Evolutionary conservation across 2,797 vertebrate genomes (phyloP).

Genomic region (Xenentodon cancila): DNA sequence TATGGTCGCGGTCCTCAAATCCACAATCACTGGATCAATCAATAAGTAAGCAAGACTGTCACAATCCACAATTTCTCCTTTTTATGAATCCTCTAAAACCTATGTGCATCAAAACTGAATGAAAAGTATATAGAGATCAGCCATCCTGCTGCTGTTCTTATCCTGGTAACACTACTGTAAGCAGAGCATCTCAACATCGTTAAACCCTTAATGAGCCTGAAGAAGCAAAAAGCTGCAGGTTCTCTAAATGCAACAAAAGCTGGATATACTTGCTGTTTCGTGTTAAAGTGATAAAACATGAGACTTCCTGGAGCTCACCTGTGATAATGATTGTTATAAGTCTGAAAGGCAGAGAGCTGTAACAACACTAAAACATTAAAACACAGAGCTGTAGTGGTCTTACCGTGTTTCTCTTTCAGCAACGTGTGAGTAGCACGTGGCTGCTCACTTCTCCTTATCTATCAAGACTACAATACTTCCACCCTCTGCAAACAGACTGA

Average conservation of each 20-base stretch:
- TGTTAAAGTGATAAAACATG: neutral
- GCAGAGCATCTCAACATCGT: neutral
- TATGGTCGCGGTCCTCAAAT: no score
- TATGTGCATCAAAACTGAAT: neutral
- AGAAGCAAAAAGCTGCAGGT: neutral
- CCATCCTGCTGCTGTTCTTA: neutral
- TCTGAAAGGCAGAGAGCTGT: neutral
- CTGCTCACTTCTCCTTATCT: slow-evolving; percentile 53
- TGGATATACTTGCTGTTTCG: neutral
- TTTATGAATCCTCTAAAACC: no score
- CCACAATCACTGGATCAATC: no score
- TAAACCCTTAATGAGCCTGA: slow-evolving; percentile 5
- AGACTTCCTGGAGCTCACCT: neutral
- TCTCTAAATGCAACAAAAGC: neutral
- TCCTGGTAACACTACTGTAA: no score
- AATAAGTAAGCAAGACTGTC: no score
- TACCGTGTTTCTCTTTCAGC: slow-evolving; percentile 41
- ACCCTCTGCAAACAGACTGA: slow-evolving; percentile 30
- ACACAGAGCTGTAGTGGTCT: slow-evolving; percentile 17
- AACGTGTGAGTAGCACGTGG: slow-evolving; percentile 31
- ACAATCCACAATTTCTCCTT: no score
- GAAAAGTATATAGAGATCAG: neutral
- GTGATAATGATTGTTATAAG: neutral
- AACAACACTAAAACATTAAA: neutral
- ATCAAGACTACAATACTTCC: slow-evolving; percentile 44